Evolutionary conservation across 2,113 vertebrate genomes (phyloP), one percentile per base, ranked within the genome.

Genomic region (Chlamydotis undulata): DNA sequence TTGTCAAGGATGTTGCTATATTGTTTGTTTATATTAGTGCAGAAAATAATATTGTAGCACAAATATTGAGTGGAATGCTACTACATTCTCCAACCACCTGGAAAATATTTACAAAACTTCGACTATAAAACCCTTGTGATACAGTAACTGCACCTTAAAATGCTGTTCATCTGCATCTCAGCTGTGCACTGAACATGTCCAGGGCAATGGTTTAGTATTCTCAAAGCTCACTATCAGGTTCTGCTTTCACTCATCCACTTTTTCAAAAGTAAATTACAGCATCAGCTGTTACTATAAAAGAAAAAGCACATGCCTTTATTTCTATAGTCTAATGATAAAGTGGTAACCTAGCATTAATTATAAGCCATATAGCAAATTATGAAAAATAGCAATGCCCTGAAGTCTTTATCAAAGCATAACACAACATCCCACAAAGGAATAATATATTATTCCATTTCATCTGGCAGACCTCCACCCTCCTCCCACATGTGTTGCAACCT

Each of bases 311-410:
- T 55, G 10, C 18, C 7, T 86, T 90, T 89, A 70, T 94, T 90
- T 88, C 63, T 71, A 29, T 39, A 86, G 25, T 18, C 18, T 43
- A 63, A 86, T 88, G 63, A 73, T 47, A 80, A 70, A 83, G 41
- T 2, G 2, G 18, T 52, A 78, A 37, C 19, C 43, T 52, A 86
- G 15, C 9, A 56, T 83, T 83, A 88, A 77, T 95, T 80, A 69
- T 85, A 88, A 80, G 29, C n/a, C 23, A 83, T 77, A 89, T 19
- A 86, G 19, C 21, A 94, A 85, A 90, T 83, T 61, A 57, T 93
- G 78, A 95, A 95, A 93, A 88, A 90, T 52, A 95, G 15, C 53
- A 80, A 73, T 90, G 75, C 59, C 82, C 59, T 80, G 53, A 89
- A 87, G 77, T 83, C 50, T 94, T 91, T 87, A 73, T 73, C 70